Base-by-base conservation (phyloP, 2,113 vertebrate species). In the Capreolus pygargus region DNA sequence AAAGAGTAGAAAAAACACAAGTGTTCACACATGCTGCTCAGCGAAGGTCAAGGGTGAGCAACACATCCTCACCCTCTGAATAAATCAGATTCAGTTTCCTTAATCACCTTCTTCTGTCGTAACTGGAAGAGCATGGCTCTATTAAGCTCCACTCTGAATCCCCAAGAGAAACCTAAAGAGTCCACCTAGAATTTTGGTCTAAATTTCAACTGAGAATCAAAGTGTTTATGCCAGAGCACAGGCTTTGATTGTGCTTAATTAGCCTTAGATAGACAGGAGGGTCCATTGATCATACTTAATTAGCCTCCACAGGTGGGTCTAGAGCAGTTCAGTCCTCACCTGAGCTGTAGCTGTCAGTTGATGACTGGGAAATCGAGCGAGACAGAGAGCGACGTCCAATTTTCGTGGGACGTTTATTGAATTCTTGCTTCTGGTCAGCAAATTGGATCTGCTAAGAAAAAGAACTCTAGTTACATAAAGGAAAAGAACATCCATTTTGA, bases 291-390 rank as follows among this genome's bases (percentile, higher is more conserved):
- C 23, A 39, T 1, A 76, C 55, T 67, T 54, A 43, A 47, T 19
- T 47, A 70, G 70, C 79, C 25, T 89, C 27, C 36, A n/a, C 12
- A 55, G 45, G 13, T 9, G n/a, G 2, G 52, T 33, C 14, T 43
- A 30, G 0, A 33, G n/a, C 21, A 47, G 79, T 30, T 36, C 3
- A 33, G n/a, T 23, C 96, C 98, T 33, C 98, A 99, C 99, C 99
- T 98, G 99, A 99, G 98, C 99, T 99, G 98, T 99, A 99, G 98
- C 99, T 99, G 98, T 99, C 99, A 74, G 99, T 99, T 5, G 99
- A 99, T 7, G 99, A 99, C 98, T 99, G 99, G 14, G 99, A 99
- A 99, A 99, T 99, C 97, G 99, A 99, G 95, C 99, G 99, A 23
- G 99, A 99, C 64, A 99, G 99, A 1, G 99, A 99, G 23, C 99